Base-by-base conservation (phyloP, 2,797 vertebrate genomes). In the Erethizon dorsatum region DNA sequence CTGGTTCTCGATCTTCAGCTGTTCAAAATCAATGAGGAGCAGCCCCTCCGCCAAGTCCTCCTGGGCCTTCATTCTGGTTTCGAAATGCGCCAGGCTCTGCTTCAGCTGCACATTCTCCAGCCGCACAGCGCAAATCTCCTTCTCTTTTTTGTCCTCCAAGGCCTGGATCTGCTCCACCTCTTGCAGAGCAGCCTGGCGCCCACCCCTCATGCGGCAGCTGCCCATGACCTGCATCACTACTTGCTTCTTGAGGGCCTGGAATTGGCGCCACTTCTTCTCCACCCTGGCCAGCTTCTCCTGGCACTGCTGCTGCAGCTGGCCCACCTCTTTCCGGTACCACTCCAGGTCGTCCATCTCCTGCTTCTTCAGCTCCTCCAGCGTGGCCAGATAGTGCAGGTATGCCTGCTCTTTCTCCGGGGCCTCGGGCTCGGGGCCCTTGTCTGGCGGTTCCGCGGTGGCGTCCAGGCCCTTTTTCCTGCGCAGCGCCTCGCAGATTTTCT, bases 1-100 rank as follows among this genome's bases (percentile, higher is more conserved):
- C 97, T 98, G 98, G 96, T 99, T 99, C 93, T 99, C 98, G 0
- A 98, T 98, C 97, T 99, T 99, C 65, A 99, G 96, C 83, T 98
- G 98, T 90, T 99, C 98, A 0, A 99, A 99, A 69, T 98, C 98
- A 2, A 98, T 97, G 11, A 98, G 96, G 5, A 97, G 80, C 18
- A 99, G 96, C 3, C 99, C 98, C 20, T 98, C 97, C 0, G 79
- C 96, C 37, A 69, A 5, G 13, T 98, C 97, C 0, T 98, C 98
- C 93, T 94, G 97, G 0, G 98, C 97, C 11, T 95, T 91, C 96
- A 99, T 90, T 83, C 96, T 56, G 0, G 79, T 97, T 82, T 99
- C 98, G 15, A 99, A 97, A 0, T 95, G 97, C 73, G 28, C 50
- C 75, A 99, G 94, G 96, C 94, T 98, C 45, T 97, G 98, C 92